Evolutionary conservation across 2,888 invertebrate genomes (phyloP).

Genomic region (Drosophila fungiperda): DNA sequence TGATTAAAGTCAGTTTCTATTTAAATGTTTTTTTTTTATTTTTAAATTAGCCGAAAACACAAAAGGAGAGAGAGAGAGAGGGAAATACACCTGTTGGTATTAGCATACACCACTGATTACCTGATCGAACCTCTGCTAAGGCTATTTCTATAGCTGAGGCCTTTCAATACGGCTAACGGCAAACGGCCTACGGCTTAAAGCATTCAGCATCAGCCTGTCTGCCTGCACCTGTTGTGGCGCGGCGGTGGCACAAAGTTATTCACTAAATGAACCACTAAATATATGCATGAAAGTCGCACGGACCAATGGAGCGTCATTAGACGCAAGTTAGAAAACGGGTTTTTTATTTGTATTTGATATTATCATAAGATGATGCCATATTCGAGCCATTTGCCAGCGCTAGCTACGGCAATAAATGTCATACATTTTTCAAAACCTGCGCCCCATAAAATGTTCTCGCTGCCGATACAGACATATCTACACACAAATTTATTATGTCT

Average conservation of each 20-base stretch:
- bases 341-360: slow-evolving; percentile 28
- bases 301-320: slow-evolving; percentile 56
- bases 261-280: slow-evolving; percentile 52
- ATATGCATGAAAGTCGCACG: slow-evolving; percentile 70
- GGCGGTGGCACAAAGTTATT: slow-evolving; percentile 42
- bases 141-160: neutral
- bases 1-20: slow-evolving; percentile 70
- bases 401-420: slow-evolving; percentile 45
- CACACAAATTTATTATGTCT: neutral
- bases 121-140: slow-evolving; percentile 26
- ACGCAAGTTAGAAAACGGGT: slow-evolving; percentile 65
- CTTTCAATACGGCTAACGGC: neutral
- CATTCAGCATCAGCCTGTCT: neutral
- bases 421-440: slow-evolving; percentile 44
- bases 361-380: slow-evolving; percentile 43
- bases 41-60: slow-evolving; percentile 36
- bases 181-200: neutral
- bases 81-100: slow-evolving; percentile 6
- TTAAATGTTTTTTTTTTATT: slow-evolving; percentile 52
- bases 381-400: slow-evolving; percentile 29
- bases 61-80: neutral
- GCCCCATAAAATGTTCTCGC: slow-evolving; percentile 45
- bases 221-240: slow-evolving; percentile 62
- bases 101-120: slow-evolving; percentile 28
- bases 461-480: slow-evolving; percentile 23